phyloP scores from a whole-genome alignment of 1,140 invertebrate genomes.

The Drepana arcuata region DNA sequence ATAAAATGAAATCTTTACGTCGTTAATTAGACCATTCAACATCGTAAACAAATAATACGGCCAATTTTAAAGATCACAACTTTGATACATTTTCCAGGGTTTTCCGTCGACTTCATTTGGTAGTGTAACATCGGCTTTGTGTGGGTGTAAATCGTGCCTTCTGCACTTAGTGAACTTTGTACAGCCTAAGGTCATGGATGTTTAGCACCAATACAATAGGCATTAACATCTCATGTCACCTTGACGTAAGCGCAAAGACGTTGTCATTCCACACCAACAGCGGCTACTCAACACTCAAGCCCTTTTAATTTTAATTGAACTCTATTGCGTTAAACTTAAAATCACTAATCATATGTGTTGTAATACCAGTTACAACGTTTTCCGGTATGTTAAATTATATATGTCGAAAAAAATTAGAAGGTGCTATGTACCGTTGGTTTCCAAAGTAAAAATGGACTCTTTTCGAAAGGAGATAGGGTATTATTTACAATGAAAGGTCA shows the following conservation, averaged over 20 bases:
- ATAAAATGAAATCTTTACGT: too few species aligned
- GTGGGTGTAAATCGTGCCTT: conserved; percentile 27
- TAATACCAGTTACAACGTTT: conserved; percentile 13
- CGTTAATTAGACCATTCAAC: too few species aligned
- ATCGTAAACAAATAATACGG: neutral
- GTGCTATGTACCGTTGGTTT: too few species aligned
- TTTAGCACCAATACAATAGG: conserved; percentile 65
- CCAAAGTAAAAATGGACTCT: too few species aligned
- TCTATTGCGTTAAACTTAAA: conserved; percentile 17
- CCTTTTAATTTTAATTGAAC: conserved; percentile 15
- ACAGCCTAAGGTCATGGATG: conserved; percentile 61
- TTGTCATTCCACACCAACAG: conserved; percentile 23
- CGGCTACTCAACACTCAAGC: conserved; percentile 18
- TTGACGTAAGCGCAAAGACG: conserved; percentile 63
- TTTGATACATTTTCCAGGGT: conserved; percentile 16
- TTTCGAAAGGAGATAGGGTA: too few species aligned
- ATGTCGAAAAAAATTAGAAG: too few species aligned
- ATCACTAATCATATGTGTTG: conserved; percentile 23
- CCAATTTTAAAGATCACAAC: neutral
- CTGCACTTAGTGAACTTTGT: conserved; percentile 61
- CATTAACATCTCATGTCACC: conserved; percentile 66
- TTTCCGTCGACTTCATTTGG: conserved; percentile 16
- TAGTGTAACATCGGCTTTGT: conserved; percentile 12
- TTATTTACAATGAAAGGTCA: too few species aligned
- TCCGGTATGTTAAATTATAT: too few species aligned